These are phyloP conservation scores for Aquatica leii DNA, from an alignment of 2,888 invertebrate genomes.

Conservation along the genomic window DNA sequence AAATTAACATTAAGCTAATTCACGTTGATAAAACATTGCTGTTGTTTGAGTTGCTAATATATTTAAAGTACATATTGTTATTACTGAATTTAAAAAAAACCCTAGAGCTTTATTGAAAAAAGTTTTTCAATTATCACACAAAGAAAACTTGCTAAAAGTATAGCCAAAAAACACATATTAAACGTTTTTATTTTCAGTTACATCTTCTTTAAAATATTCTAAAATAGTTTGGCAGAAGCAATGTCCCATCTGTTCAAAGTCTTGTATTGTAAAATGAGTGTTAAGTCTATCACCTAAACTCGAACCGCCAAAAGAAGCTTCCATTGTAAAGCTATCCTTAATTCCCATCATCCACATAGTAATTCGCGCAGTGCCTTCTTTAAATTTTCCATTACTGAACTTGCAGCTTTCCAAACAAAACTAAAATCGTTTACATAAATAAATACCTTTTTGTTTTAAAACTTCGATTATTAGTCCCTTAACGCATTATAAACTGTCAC, in stretches of 20 bases:
- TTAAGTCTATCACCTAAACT: constrained; percentile 81
- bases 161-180: no score
- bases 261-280: constrained; percentile 83
- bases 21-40: no score
- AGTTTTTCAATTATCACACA: no score
- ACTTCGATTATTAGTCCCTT: background rate
- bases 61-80: no score
- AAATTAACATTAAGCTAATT: no score
- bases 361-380: constrained; percentile 94
- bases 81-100: no score
- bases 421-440: constrained; percentile 60
- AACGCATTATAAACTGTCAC: no score
- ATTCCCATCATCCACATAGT: constrained; percentile 97
- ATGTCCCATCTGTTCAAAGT: constrained; percentile 84
- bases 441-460: background rate
- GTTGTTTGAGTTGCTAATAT: no score
- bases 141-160: no score
- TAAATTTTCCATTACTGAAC: constrained; percentile 90
- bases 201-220: constrained; percentile 67
- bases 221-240: constrained; percentile 92
- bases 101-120: no score
- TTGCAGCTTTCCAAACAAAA: constrained; percentile 95
- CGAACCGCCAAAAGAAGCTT: constrained; percentile 94
- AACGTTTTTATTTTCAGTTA: no score
- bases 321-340: constrained; percentile 93